Evolutionary conservation across 2,888 invertebrate genomes (phyloP).

Genomic region (Tetheella fluctuosa): DNA sequence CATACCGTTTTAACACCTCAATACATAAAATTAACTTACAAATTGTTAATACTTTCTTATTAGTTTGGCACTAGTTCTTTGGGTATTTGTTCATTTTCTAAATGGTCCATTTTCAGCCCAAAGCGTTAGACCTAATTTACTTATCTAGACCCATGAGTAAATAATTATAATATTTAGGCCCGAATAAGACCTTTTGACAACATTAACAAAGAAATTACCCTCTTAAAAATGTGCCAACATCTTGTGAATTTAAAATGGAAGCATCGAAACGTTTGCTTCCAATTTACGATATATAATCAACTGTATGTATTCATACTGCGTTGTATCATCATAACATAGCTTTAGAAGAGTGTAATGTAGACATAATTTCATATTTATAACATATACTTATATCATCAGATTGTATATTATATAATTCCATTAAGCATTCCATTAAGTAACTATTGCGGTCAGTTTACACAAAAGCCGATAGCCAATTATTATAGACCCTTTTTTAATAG

Average conservation of each 20-base stretch:
- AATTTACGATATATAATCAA: too few relatives aligned
- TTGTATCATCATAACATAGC: too few relatives aligned
- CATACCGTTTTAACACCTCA: not conserved
- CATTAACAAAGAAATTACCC: not conserved
- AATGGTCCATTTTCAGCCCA: slow-evolving; percentile 11
- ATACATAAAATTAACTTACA: not conserved
- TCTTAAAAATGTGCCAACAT: not conserved
- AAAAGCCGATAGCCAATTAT: too few relatives aligned
- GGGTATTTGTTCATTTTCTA: slow-evolving; percentile 11
- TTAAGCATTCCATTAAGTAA: too few relatives aligned
- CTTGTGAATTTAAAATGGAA: not conserved
- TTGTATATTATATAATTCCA: too few relatives aligned
- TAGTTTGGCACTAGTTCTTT: not conserved
- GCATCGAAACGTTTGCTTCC: not conserved
- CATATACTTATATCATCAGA: too few relatives aligned
- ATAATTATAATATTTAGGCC: not conserved
- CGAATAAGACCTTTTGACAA: not conserved
- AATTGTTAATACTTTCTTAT: not conserved
- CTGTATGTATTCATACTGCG: too few relatives aligned
- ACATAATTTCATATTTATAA: too few relatives aligned
- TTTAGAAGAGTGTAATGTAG: not conserved
- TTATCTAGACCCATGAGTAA: not conserved
- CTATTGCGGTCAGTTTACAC: too few relatives aligned
- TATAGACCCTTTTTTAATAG: too few relatives aligned
- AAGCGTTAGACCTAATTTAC: not conserved